Evolutionary conservation across 2,113 vertebrate species (phyloP), one percentile per base, ranked within the genome.

Genomic region (Heptranchias perlo): DNA sequence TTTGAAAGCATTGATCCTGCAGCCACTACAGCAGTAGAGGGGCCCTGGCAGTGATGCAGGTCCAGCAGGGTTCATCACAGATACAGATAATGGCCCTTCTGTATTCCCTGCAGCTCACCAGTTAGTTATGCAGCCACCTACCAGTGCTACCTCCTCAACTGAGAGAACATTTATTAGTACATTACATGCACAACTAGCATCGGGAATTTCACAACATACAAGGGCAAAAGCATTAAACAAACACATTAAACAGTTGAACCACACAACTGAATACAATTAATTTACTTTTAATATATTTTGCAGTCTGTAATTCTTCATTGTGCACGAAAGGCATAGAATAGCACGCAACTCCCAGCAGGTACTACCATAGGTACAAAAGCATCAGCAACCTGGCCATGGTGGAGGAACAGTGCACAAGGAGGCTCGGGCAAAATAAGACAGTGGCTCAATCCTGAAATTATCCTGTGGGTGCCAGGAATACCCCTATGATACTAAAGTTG

Each of bases 281-380:
- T 92, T 92, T 54, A 92, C 87, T 44, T 82, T 82, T 91, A 58
- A 91, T 58, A 61, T 89, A 92, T 61, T 92, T 61, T 92, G 54
- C 87, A 91, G 52, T 91, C 52, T 91, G 52, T 31, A 92, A 6
- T n/a, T 92, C 54, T 92, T 92, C 54, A 92, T 92, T 92, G 54
- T 92, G 87, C 14, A 2, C 47, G 10, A 52, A 25, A 49, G 47
- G 44, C 10, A 14, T 11, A 58, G 87, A 91, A 91, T 54, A 58
- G 52, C 31, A 58, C 28, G 44, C 78, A 82, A 25, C 84, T 87
- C 8, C 49, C 49, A 87, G 44, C 25, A 87, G 44, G 78, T 54
- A 54, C 52, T 54, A 54, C 6, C 52, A 54, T 6, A 54, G 52
- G 52, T 84, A 84, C n/a, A 84, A 23, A 0, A 23, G 69, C 28